Percentiles rank a stretch among this genome's conserved stretches.
phyloP scores from a whole-genome alignment of 2,113 vertebrate genomes.

The Cichladusa arquata region DNA sequence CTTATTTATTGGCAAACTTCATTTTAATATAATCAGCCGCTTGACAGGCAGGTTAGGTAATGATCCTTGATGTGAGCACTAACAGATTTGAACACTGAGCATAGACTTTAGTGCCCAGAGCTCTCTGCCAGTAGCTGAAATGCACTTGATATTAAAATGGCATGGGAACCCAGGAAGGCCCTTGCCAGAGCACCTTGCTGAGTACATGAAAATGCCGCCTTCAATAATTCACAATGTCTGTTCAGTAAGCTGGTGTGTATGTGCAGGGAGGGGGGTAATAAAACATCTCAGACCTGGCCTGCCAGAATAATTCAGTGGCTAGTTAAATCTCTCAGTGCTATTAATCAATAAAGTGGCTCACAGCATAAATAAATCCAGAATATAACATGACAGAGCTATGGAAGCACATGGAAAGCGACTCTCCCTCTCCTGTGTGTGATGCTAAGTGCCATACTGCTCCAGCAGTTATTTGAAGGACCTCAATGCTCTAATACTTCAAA shows the following conservation, averaged over 20 bases:
- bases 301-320: slow-evolving; percentile 52
- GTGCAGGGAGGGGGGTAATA: neutral
- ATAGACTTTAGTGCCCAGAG: neutral
- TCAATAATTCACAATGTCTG: slow-evolving; percentile 47
- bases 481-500: neutral
- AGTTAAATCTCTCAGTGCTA: slow-evolving; percentile 45
- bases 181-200: slow-evolving; percentile 39
- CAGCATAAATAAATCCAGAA: slow-evolving; percentile 19
- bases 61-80: neutral
- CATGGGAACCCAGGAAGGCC: neutral
- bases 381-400: neutral
- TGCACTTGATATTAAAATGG: neutral
- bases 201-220: neutral
- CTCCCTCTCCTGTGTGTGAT: neutral
- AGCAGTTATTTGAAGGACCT: neutral
- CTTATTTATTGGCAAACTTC: slow-evolving; percentile 23
- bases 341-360: slow-evolving; percentile 38
- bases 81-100: neutral
- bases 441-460: neutral
- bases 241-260: neutral
- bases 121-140: slow-evolving; percentile 6
- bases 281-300: slow-evolving; percentile 5
- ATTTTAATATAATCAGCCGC: neutral
- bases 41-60: slow-evolving; percentile 36
- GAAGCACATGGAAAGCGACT: neutral